Evolutionary conservation across 2,888 invertebrate genomes (phyloP), one percentile per base, ranked within the genome.

Genomic region (Lasioglossum vierecki): DNA sequence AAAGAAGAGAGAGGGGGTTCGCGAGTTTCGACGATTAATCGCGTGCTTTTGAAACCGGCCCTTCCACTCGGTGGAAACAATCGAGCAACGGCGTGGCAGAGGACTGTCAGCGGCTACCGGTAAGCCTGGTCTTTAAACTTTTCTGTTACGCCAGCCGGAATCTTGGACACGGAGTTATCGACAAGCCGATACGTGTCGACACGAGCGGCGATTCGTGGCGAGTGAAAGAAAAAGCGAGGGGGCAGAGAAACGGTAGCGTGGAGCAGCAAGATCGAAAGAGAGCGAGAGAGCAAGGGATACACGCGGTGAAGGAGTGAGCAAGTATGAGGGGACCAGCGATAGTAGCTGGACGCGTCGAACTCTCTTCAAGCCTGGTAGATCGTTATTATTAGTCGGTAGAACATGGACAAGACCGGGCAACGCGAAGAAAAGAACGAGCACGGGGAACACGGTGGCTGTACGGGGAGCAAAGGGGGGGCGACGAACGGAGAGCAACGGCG

Each of bases 281-380:
- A 53, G 35, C 39, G 22, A 68, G 39, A n/a, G 57, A 18, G 8
- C 11, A 9, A 39, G 26, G 15, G 30, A 63, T 15, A 63, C 13
- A 15, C 26, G 30, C 30, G 30, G 4, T 5, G 63, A 63, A 15
- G 4, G 63, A 63, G 30, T 2, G 2, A 63, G 63, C 13, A 30
- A 63, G 63, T 15, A 26, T 2, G 15, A 30, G 30, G 63, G 63
- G 76, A 82, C 72, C 80, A 82, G 66, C 78, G 88, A 84, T 87
- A 90, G 88, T 91, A 87, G 76, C n/a, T 68, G 84, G 83, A 83
- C 86, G 86, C 86, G 77, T 71, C 44, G 80, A 79, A 22, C 80
- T 81, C 84, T 83, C 86, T 88, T 90, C 88, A 86, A 88, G 88
- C 84, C 83, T 82, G 89, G 88, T 86, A 86, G 91, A 86, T 90